Base-by-base conservation (phyloP, 2,797 vertebrate species). In the Notamacropus eugenii region DNA sequence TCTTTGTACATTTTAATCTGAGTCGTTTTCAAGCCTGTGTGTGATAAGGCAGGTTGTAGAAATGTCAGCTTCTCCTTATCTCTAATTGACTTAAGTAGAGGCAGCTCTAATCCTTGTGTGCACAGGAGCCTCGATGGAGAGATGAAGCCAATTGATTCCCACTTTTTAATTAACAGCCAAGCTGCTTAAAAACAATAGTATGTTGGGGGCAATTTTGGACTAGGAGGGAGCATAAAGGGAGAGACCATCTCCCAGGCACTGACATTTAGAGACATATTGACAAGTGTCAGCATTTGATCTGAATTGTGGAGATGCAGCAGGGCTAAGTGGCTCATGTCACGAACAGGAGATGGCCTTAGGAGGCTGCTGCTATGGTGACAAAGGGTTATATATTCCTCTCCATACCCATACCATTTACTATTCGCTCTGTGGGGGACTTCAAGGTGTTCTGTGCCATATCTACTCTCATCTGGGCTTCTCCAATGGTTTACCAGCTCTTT, bases 1-100 rank as follows among this genome's bases (percentile, higher is more conserved):
- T 99, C 98, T 98, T 98, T 98, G 98, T 98, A 98, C 98, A 97
- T 98, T 98, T 99, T 99, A 98, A 99, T 99, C 98, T 97, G 98
- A 98, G 98, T 97, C 54, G 93, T 98, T 98, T 98, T 98, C 97
- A 97, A 98, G 98, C 97, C 0, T 87, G 9, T 50, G 97, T 90
- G 97, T 96, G 98, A 99, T 99, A 99, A 99, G 98, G 97, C 62
- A 92, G 97, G 98, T 97, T 98, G 98, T 98, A 98, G 98, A 99
- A 98, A 99, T 99, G 99, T 99, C 98, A 99, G 98, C 98, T 97
- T 98, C 98, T 96, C 98, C 98, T 99, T 99, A 99, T 99, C 99
- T 98, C 98, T 99, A 99, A 99, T 98, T 99, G 98, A 98, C 98
- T 99, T 98, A 98, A 98, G 98, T 98, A 98, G 98, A 97, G 97